Percentiles rank a stretch among this genome's conserved stretches.
These are phyloP conservation scores for Trichoplusia ni DNA, from an alignment of 1,140 invertebrate species.

Conservation along the genomic window DNA sequence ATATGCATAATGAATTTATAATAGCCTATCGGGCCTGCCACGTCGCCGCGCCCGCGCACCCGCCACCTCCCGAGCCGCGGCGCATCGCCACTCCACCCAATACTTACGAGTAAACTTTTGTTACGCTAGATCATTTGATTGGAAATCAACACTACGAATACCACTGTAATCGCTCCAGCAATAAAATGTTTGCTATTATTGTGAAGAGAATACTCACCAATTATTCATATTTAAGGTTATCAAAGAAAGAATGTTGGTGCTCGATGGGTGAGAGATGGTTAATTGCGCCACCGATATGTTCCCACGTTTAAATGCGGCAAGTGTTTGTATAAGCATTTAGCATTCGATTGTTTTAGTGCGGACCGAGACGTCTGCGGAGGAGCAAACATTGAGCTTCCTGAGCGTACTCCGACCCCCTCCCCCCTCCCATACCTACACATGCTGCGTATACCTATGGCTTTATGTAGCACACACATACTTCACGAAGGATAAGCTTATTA, in stretches of 20 bases:
- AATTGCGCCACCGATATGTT: conserved; percentile 74
- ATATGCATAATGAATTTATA: conserved; percentile 82
- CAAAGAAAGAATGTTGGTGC: conserved; percentile 40
- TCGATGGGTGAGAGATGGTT: conserved; percentile 59
- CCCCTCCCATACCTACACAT: background rate
- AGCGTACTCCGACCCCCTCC: conserved; percentile 7
- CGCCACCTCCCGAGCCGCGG: no score
- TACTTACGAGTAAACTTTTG: no score
- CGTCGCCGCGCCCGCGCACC: conserved; percentile 40
- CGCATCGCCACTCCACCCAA: no score
- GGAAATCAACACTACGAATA: background rate
- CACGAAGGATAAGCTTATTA: conserved; percentile 28
- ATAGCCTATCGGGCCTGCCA: conserved; percentile 64
- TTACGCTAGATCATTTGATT: no score
- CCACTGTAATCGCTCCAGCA: no score
- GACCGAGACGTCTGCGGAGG: conserved; percentile 67
- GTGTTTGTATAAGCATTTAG: conserved; percentile 77
- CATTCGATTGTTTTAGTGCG: conserved; percentile 80
- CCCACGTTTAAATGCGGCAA: conserved; percentile 77
- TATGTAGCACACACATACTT: conserved; percentile 19
- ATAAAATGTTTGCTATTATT: no score
- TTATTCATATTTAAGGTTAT: conserved; percentile 6
- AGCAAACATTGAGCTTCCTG: conserved; percentile 69
- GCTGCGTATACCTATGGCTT: conserved; percentile 18
- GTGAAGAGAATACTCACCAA: background rate